These are phyloP conservation scores for Illadopsis cleaveri DNA, from an alignment of 2,113 vertebrate genomes.

Conservation along the genomic window DNA sequence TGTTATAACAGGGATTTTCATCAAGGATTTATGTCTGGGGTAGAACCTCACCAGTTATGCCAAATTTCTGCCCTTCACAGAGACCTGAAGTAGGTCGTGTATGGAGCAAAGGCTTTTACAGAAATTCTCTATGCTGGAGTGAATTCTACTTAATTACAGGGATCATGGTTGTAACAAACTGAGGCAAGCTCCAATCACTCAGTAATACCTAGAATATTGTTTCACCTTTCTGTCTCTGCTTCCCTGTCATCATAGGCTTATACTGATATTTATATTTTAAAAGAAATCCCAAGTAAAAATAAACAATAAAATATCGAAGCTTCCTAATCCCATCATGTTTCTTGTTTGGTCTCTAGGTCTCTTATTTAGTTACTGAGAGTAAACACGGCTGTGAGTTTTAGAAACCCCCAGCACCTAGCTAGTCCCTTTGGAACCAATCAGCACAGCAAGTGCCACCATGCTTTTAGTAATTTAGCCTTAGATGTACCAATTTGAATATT, in stretches of 20 bases:
- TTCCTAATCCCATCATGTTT: neutral
- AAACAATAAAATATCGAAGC: neutral
- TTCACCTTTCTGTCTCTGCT: neutral
- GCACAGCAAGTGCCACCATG: neutral
- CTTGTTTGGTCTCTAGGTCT: neutral
- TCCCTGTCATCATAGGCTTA: neutral
- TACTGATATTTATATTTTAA: neutral
- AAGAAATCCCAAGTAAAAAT: neutral
- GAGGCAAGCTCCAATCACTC: neutral
- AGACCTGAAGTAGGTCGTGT: fast-evolving
- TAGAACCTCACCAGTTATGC: neutral
- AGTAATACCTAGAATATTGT: neutral
- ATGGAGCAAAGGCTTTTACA: neutral
- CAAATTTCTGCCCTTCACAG: neutral
- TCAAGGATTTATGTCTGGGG: neutral
- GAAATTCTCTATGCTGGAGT: neutral
- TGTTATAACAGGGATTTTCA: neutral
- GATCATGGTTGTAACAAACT: neutral
- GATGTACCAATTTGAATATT: neutral
- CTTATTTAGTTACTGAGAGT: neutral
- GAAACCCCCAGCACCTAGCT: neutral
- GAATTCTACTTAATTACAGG: neutral
- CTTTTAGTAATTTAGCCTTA: neutral
- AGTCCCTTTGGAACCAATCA: slow-evolving; percentile 21
- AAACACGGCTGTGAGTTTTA: neutral